These are phyloP conservation scores for Umimayanthus chanpuru DNA, from an alignment of 92 coral and sea anemone species.

Conservation along the genomic window DNA sequence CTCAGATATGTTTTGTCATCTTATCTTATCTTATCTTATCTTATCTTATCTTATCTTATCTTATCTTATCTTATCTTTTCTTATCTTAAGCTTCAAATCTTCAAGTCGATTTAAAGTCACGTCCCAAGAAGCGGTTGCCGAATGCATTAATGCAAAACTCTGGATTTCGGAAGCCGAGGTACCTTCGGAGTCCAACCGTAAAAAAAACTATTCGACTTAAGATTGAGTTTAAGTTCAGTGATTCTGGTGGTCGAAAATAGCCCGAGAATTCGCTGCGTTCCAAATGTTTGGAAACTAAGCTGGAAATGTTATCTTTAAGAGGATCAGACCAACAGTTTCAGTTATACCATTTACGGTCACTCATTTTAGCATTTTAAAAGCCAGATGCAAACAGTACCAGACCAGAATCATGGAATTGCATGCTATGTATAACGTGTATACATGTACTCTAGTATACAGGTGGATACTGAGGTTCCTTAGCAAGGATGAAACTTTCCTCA, in stretches of 20 bases:
- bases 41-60: no score
- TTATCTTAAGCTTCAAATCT: background rate
- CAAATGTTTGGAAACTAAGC: background rate
- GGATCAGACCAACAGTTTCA: background rate
- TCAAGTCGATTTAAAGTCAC: background rate
- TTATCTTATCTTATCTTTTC: no score
- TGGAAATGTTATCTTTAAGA: background rate
- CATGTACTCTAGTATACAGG: background rate
- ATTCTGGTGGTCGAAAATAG: background rate
- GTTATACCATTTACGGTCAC: background rate
- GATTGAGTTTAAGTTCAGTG: background rate
- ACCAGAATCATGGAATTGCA: no score
- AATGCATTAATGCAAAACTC: no score
- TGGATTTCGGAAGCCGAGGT: background rate
- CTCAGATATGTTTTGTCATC: background rate
- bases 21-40: no score
- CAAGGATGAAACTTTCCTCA: background rate
- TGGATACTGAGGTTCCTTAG: background rate
- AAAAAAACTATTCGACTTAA: no score
- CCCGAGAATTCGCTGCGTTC: background rate
- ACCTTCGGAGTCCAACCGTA: no score
- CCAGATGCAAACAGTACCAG: background rate
- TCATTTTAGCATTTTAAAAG: background rate
- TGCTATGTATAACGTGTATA: no score
- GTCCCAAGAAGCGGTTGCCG: no score